Evolutionary conservation across 2,888 invertebrate genomes (phyloP), one percentile per base, ranked within the genome.

Genomic region (Rapana venosa): DNA sequence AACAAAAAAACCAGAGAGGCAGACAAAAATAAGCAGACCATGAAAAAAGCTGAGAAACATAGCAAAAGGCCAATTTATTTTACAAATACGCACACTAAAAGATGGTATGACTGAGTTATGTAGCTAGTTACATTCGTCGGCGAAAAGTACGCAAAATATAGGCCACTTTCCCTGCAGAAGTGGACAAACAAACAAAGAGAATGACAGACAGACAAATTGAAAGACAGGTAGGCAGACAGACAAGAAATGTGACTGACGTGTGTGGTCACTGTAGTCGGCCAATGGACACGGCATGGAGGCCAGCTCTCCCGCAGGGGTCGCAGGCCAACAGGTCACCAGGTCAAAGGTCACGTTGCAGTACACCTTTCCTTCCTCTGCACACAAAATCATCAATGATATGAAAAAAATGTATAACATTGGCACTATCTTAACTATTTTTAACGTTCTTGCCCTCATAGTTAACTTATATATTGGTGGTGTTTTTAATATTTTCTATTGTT

Each of bases 271-370:
- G 86, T 86, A 86, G 8, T 58, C 58, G 22, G 86, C 66, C 86
- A 26, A 1, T 0, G 89, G 89, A 26, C 89, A 89, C 32, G 77
- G 74, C 86, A 83, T 58, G 20, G n/a, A 66, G 22, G 89, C 89
- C 36, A 74, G 36, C 2, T 17, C 30, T n/a, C 74, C 89, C 22
- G 86, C 89, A 0, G 74, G 84, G 36, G 89, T 89, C 13, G 85
- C 86, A 0, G 89, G 89, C 89, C 89, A 89, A 56, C 89, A 89
- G 47, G 83, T 86, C n/a, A 86, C 47, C 36, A 32, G 32, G 86
- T 89, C 89, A 77, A 77, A 77, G 61, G 74, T 87, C 74, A 77
- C 87, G 35, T 87, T 74, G 66, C 87, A 87, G 87, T 87, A 87
- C 74, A 47, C 22, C 74, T n/a, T 15, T 4, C n/a, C 74, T 2